phyloP scores from a whole-genome alignment of 2,113 vertebrate species.

The Euleptes europaea region DNA sequence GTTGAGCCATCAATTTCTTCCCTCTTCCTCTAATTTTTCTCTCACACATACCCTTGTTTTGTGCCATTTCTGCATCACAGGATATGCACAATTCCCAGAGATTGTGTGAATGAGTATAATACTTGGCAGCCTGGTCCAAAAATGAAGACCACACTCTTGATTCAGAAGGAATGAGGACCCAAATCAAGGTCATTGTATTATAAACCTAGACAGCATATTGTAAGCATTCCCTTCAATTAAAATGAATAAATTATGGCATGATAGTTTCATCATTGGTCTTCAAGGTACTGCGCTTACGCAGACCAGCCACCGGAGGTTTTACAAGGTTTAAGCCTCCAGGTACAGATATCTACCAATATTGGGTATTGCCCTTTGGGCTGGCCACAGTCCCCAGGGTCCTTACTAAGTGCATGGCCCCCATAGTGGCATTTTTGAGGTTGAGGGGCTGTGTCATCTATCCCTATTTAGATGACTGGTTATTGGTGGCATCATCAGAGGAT shows the following conservation, averaged over 20 bases:
- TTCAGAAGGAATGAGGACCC: conserved; percentile 19
- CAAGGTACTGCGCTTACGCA: too few relatives aligned
- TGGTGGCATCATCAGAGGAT: too few relatives aligned
- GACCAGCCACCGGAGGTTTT: too few relatives aligned
- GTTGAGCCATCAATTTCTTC: neutral
- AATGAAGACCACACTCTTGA: conserved; percentile 28
- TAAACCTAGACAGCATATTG: conserved; percentile 16
- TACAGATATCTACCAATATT: too few relatives aligned
- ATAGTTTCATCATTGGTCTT: neutral
- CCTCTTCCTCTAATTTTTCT: conserved; percentile 45
- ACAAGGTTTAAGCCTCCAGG: too few relatives aligned
- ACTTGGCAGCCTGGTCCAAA: conserved; percentile 53
- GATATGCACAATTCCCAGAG: conserved; percentile 49
- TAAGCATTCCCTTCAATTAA: conserved; percentile 39
- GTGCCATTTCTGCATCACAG: conserved; percentile 52
- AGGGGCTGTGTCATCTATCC: too few relatives aligned
- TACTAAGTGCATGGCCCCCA: too few relatives aligned
- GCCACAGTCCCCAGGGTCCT: too few relatives aligned
- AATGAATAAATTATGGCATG: conserved; percentile 34
- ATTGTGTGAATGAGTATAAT: conserved; percentile 36
- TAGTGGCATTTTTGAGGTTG: too few relatives aligned
- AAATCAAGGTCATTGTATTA: conserved; percentile 28
- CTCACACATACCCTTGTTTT: conserved; percentile 22
- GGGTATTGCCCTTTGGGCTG: too few relatives aligned
- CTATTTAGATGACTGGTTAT: too few relatives aligned